Percentiles rank a stretch among this genome's conserved stretches.
Conservation (phyloP, 2,888 invertebrate genomes). For the Temnothorax rugatulus region DNA sequence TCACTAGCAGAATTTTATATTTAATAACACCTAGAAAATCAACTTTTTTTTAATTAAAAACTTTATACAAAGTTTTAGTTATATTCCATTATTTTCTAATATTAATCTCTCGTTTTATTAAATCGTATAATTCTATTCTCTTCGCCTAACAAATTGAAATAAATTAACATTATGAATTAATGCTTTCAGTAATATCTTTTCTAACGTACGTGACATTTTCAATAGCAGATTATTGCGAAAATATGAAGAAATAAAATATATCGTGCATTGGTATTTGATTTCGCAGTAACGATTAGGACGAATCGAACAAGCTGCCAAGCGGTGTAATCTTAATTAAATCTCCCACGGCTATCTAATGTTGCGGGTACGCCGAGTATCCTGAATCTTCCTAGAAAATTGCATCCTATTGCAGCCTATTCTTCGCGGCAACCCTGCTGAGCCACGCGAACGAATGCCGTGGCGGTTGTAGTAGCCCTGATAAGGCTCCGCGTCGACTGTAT, state of each 20-base stretch:
- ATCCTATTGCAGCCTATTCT: constrained; percentile 63
- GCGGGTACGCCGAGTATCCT: constrained; percentile 62
- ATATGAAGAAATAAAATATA: constrained; percentile 8
- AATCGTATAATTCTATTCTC: background rate
- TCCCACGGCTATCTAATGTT: constrained; percentile 62
- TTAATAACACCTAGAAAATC: background rate
- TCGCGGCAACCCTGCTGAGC: constrained; percentile 42
- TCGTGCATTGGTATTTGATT: background rate
- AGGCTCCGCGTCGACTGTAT: constrained; percentile 37
- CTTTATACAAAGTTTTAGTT: background rate
- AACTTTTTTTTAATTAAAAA: background rate
- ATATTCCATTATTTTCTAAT: background rate
- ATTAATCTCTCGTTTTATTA: background rate
- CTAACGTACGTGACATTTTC: constrained; percentile 17
- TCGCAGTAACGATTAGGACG: constrained; percentile 2
- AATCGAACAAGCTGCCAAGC: constrained; percentile 21
- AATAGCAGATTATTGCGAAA: background rate
- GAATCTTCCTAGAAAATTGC: constrained; percentile 64
- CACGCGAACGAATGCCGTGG: constrained; percentile 28
- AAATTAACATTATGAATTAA: background rate
- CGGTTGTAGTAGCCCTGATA: constrained; percentile 40
- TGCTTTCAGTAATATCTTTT: background rate
- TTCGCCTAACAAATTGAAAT: background rate
- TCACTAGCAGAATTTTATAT: background rate
- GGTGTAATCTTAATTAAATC: constrained; percentile 73